phyloP scores from a whole-genome alignment of 1,140 invertebrate species.

The Cydia fagiglandana region DNA sequence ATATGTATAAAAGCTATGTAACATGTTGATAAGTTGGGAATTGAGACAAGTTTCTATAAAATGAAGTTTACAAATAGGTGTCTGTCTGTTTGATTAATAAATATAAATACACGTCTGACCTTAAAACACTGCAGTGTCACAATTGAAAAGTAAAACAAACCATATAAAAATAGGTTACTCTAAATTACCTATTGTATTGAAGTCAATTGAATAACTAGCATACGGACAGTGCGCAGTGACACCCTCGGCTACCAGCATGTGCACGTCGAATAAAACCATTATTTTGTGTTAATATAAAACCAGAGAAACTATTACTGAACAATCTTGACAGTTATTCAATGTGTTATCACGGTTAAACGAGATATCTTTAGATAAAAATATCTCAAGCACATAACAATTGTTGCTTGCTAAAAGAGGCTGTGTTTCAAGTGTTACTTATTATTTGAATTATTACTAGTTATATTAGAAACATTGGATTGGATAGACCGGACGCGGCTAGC shows the following conservation, averaged over 20 bases:
- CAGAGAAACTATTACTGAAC: neutral
- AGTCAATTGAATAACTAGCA: conserved; percentile 51
- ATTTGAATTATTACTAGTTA: neutral
- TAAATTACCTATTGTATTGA: conserved; percentile 63
- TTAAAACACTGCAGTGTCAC: conserved; percentile 20
- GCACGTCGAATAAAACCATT: conserved; percentile 30
- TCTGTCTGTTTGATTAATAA: no score
- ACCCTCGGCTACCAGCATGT: conserved; percentile 38
- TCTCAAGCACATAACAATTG: neutral
- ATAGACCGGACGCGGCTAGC: neutral
- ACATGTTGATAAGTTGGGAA: no score
- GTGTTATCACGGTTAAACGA: neutral
- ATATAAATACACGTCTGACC: neutral
- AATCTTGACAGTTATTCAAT: neutral
- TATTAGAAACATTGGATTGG: neutral
- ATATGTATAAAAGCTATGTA: no score
- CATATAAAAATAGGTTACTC: conserved; percentile 35
- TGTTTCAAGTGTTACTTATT: neutral
- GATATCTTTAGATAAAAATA: conserved; percentile 1
- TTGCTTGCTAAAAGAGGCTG: neutral
- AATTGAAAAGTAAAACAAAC: conserved; percentile 15
- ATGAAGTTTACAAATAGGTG: no score
- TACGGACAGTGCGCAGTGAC: conserved; percentile 34
- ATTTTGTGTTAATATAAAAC: neutral
- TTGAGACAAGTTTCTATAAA: no score